phyloP scores from a whole-genome alignment of 2,113 vertebrate genomes.

The Nibea coibor region DNA sequence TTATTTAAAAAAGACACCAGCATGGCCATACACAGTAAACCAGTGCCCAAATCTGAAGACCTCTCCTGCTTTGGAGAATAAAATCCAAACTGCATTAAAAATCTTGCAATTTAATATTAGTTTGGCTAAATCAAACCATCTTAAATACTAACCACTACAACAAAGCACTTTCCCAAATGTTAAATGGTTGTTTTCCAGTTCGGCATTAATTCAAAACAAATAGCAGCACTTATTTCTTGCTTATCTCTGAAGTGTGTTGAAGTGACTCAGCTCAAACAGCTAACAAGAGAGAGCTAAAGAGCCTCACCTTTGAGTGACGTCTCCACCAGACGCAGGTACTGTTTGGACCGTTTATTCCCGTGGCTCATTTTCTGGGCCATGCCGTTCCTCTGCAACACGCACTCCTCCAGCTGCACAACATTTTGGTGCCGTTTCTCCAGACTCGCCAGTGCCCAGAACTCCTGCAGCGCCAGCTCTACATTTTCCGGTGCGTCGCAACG shows the following conservation, averaged over 20 bases:
- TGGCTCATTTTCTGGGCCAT: slow-evolving; percentile 95
- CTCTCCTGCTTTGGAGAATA: too few relatives aligned
- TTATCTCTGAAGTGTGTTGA: accelerated
- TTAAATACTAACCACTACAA: too few relatives aligned
- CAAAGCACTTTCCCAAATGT: too few relatives aligned
- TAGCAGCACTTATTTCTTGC: background rate
- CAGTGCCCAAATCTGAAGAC: background rate
- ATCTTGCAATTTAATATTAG: background rate
- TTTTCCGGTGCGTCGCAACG: slow-evolving; percentile 95
- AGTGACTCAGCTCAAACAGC: background rate
- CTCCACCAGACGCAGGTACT: slow-evolving; percentile 95
- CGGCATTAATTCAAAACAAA: too few relatives aligned
- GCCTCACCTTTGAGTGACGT: slow-evolving; percentile 91
- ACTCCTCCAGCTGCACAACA: slow-evolving; percentile 94
- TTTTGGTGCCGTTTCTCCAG: slow-evolving; percentile 91
- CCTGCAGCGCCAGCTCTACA: slow-evolving; percentile 93
- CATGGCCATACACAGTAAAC: background rate
- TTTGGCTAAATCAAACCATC: accelerated
- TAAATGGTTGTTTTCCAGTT: too few relatives aligned
- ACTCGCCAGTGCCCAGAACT: slow-evolving; percentile 94
- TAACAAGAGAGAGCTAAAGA: too few relatives aligned
- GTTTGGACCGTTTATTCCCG: slow-evolving; percentile 90
- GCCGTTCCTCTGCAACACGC: slow-evolving; percentile 92
- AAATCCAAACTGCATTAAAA: background rate
- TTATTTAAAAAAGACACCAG: background rate